Percentiles rank a stretch among this genome's conserved stretches.
These are phyloP conservation scores for Peromyscus maniculatus DNA, from an alignment of 2,113 vertebrate genomes.

Conservation along the genomic window DNA sequence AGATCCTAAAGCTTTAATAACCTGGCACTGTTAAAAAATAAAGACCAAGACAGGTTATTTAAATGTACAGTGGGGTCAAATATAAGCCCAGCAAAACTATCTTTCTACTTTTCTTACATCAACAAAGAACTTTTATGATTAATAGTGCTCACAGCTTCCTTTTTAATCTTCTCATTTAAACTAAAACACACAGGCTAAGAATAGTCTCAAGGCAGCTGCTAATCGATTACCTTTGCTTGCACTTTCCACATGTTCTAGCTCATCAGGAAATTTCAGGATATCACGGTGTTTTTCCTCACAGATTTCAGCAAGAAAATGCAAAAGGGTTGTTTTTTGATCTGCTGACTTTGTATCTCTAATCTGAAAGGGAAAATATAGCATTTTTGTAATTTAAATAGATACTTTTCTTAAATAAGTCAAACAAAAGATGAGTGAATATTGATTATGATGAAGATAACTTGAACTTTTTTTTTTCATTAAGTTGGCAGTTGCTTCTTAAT, in stretches of 20 bases:
- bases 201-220: not conserved
- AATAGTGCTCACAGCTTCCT: conserved; percentile 46
- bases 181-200: not conserved
- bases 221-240: conserved; percentile 95
- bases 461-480: not conserved
- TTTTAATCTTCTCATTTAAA: conserved; percentile 59
- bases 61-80: not conserved
- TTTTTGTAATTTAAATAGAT: not conserved
- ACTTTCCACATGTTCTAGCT: conserved; percentile 94
- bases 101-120: not conserved
- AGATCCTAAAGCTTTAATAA: conserved; percentile 7
- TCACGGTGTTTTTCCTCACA: conserved; percentile 93
- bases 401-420: conserved; percentile 26
- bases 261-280: conserved; percentile 96
- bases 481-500: not conserved
- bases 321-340: conserved; percentile 94
- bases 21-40: not conserved
- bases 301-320: conserved; percentile 96
- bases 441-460: conserved; percentile 15
- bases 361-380: conserved; percentile 83
- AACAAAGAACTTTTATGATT: conserved; percentile 11
- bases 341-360: conserved; percentile 97
- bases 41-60: not conserved
- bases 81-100: not conserved
- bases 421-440: conserved; percentile 7